A percentile compares a stretch with the other conserved stretches of the same genome.
Evolutionary conservation across 92 coral and sea anemone genomes (phyloP).

Genomic region (Siderastrea siderea): DNA sequence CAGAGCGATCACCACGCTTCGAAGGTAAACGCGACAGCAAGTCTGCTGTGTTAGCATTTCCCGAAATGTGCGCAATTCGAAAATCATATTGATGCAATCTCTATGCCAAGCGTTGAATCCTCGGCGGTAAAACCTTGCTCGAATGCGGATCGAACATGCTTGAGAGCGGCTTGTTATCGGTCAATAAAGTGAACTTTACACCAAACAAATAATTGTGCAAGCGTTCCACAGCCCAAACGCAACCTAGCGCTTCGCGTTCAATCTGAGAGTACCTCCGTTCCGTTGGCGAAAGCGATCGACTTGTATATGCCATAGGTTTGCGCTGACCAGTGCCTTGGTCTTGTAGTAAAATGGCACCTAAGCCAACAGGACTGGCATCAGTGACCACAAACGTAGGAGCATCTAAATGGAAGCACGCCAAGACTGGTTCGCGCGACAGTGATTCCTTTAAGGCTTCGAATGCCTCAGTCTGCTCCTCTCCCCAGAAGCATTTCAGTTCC

Average conservation of each 20-base stretch:
- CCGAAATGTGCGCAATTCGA: neutral
- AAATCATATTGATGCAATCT: too few species aligned
- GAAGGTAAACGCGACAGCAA: neutral
- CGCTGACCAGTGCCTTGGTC: too few species aligned
- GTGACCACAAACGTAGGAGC: too few species aligned
- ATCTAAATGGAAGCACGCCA: too few species aligned
- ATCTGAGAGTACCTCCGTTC: constrained; percentile 53
- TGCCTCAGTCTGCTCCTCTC: too few species aligned
- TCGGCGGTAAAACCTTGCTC: constrained; percentile 33
- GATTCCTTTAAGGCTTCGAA: too few species aligned
- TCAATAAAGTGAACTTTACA: constrained; percentile 39
- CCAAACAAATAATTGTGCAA: constrained; percentile 65
- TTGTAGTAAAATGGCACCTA: too few species aligned
- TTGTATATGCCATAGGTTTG: too few species aligned
- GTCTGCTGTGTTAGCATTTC: neutral
- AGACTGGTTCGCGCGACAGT: too few species aligned
- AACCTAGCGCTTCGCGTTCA: constrained; percentile 59
- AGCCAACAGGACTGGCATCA: too few species aligned
- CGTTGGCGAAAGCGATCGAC: constrained; percentile 28
- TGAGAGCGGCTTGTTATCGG: constrained; percentile 45
- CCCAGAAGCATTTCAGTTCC: too few species aligned
- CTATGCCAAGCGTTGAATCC: constrained; percentile 66
- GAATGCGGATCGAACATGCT: constrained; percentile 39
- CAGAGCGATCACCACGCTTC: neutral
- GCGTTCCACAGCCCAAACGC: too few species aligned